phyloP scores from a whole-genome alignment of 64 coral and sea anemone species.

The Montipora capricornis region DNA sequence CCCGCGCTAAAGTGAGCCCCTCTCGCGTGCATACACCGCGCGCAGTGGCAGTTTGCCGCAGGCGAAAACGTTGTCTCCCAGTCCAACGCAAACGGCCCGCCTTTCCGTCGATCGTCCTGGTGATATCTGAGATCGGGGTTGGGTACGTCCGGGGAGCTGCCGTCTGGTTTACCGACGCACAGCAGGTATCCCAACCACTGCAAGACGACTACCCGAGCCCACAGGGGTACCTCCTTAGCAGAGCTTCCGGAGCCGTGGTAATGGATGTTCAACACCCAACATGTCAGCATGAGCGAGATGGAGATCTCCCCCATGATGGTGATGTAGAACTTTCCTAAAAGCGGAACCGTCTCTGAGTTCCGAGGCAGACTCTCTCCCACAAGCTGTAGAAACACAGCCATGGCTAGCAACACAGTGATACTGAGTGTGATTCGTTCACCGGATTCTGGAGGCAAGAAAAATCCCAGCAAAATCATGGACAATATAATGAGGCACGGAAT shows the following conservation, averaged over 20 bases:
- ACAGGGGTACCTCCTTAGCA: conserved; percentile 75
- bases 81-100: conserved; percentile 39
- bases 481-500: conserved; percentile 81
- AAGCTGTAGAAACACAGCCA: conserved; percentile 92
- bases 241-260: conserved; percentile 84
- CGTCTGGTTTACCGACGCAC: conserved; percentile 67
- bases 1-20: conserved; percentile 21
- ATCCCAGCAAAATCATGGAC: conserved; percentile 75
- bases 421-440: conserved; percentile 89
- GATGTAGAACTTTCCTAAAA: conserved; percentile 88
- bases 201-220: conserved; percentile 79
- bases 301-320: conserved; percentile 95
- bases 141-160: conserved; percentile 10
- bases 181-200: conserved; percentile 85
- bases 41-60: conserved; percentile 84
- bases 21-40: conserved; percentile 58
- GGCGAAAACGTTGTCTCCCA: conserved; percentile 66
- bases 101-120: conserved; percentile 23
- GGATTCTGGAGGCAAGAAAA: conserved; percentile 85
- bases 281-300: conserved; percentile 87
- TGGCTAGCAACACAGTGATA: conserved; percentile 81
- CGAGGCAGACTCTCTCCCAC: conserved; percentile 90
- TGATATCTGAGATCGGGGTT: conserved; percentile 52
- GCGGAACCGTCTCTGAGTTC: conserved; percentile 82
- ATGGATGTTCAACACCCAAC: conserved; percentile 93